phyloP scores from a whole-genome alignment of 1,140 invertebrate genomes.

The Gonatopus flavifemur region DNA sequence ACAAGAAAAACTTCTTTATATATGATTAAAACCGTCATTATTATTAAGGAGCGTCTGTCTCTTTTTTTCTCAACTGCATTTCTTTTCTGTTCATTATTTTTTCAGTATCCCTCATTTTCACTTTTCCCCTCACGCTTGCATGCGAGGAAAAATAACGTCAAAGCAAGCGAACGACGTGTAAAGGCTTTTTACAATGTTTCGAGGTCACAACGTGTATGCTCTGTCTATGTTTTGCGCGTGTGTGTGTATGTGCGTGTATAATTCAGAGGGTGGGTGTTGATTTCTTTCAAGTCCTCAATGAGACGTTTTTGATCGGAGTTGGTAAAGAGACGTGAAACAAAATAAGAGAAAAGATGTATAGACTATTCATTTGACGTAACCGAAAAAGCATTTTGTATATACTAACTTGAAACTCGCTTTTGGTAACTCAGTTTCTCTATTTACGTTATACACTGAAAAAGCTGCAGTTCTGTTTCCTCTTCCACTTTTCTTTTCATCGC shows the following conservation, averaged over 20 bases:
- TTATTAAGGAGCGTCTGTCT: too few relatives aligned
- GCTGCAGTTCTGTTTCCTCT: constrained; percentile 20
- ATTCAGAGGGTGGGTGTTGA: constrained; percentile 1
- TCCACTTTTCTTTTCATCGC: not conserved
- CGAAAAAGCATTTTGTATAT: not conserved
- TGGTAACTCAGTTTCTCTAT: constrained; percentile 38
- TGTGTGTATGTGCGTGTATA: constrained; percentile 23
- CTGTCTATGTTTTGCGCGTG: too few relatives aligned
- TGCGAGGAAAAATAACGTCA: too few relatives aligned
- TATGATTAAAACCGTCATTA: too few relatives aligned
- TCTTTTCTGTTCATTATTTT: too few relatives aligned
- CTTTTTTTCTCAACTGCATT: too few relatives aligned
- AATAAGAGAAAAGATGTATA: not conserved
- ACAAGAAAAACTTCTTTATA: too few relatives aligned
- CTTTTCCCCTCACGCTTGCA: too few relatives aligned
- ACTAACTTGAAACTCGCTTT: constrained; percentile 23
- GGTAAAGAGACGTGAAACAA: not conserved
- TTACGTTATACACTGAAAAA: constrained; percentile 30
- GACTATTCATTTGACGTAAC: constrained; percentile 7
- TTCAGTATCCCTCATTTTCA: too few relatives aligned
- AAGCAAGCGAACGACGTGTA: too few relatives aligned
- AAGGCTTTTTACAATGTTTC: too few relatives aligned
- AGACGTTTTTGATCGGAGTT: not conserved
- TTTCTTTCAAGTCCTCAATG: not conserved
- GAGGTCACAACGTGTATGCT: too few relatives aligned